These are phyloP conservation scores for rat (Rattus norvegicus) DNA, from an alignment of 2,113 vertebrate species.

Conservation along the genomic window GRCr8 NC_086020.1:159334001-159334500, in stretches of 20 bases:
- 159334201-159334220: neutral
- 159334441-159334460: neutral
- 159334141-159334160: neutral
- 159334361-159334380: neutral
- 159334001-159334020: neutral
- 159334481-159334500: slow-evolving; percentile 49
- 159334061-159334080: neutral
- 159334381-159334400: neutral
- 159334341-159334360: neutral
- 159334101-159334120: neutral
- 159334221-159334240: neutral
- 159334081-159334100: neutral
- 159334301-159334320: neutral
- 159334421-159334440: neutral
- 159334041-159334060: neutral
- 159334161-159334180: neutral
- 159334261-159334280: neutral
- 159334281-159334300: neutral
- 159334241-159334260: neutral
- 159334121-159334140: neutral
- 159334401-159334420: rapidly evolving
- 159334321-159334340: neutral
- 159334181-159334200: neutral
- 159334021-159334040: neutral
- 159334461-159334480: slow-evolving; percentile 29